Evolutionary conservation across 2,888 invertebrate genomes (phyloP).

Genomic region (Congeria kusceri): DNA sequence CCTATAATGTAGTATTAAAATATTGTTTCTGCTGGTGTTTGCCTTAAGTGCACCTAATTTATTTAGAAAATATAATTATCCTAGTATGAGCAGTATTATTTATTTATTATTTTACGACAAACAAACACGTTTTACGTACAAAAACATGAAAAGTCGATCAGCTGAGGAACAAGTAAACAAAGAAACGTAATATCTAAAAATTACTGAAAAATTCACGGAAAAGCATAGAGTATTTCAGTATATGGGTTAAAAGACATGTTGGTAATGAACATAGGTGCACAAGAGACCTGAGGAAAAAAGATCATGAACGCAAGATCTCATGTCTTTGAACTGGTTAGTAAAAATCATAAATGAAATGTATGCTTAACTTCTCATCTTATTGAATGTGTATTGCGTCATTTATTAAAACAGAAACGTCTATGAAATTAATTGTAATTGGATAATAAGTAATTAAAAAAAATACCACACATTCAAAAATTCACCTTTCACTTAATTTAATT

Average conservation of each 20-base stretch:
- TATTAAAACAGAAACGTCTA: too few species aligned
- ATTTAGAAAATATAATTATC: too few species aligned
- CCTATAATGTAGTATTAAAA: too few species aligned
- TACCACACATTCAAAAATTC: too few species aligned
- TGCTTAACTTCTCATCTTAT: not conserved
- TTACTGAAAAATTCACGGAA: not conserved
- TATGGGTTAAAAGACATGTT: constrained; percentile 14
- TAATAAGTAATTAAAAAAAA: too few species aligned
- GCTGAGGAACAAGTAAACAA: constrained; percentile 55
- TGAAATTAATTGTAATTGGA: too few species aligned
- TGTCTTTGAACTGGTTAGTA: constrained; percentile 74
- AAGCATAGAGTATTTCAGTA: not conserved
- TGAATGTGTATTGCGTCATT: too few species aligned
- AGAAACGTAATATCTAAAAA: constrained; percentile 26
- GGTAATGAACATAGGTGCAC: constrained; percentile 11
- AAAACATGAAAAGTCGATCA: constrained; percentile 34
- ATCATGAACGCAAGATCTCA: constrained; percentile 77
- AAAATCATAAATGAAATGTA: not conserved
- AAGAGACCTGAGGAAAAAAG: constrained; percentile 49
- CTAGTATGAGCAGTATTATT: not conserved
- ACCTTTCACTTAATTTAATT: too few species aligned
- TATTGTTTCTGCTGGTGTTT: too few species aligned
- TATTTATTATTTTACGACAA: constrained; percentile 50
- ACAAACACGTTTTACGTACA: constrained; percentile 46
- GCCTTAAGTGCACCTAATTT: too few species aligned